phyloP scores from a whole-genome alignment of 2,888 invertebrate species.

The Temnothorax unifasciatus region DNA sequence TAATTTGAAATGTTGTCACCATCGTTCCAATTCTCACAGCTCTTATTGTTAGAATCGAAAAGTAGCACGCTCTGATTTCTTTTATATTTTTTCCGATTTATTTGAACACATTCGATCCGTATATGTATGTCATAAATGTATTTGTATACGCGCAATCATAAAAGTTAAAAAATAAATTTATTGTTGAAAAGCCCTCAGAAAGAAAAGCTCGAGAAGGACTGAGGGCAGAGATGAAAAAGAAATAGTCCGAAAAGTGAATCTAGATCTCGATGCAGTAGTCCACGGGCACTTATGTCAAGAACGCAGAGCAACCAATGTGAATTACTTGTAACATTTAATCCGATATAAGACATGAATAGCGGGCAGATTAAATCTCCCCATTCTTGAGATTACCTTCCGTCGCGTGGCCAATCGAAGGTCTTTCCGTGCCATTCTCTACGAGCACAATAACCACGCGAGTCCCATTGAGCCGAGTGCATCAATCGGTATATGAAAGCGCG shows the following conservation, averaged over 20 bases:
- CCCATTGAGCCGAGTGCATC: constrained; percentile 7
- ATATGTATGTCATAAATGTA: background rate
- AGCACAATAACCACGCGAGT: constrained; percentile 33
- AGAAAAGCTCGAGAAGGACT: background rate
- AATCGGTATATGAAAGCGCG: background rate
- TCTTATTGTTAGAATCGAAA: constrained; percentile 34
- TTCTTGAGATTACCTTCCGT: constrained; percentile 18
- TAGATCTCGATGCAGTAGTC: background rate
- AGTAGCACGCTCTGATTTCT: constrained; percentile 20
- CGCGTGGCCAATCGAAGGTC: constrained; percentile 1
- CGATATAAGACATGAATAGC: constrained; percentile 37
- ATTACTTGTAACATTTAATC: constrained; percentile 38
- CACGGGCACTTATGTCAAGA: constrained; percentile 10
- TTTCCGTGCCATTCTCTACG: constrained; percentile 8
- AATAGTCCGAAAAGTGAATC: constrained; percentile 9
- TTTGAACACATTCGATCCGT: constrained; percentile 45
- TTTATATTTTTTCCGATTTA: constrained; percentile 21
- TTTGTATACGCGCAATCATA: background rate
- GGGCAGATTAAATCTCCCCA: constrained; percentile 30
- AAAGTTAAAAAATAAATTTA: background rate
- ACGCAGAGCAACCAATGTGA: constrained; percentile 21
- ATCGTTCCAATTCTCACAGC: background rate
- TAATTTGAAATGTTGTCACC: constrained; percentile 50
- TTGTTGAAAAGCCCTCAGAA: background rate
- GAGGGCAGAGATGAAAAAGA: background rate